A percentile compares a stretch with the other conserved stretches of the same genome.
phyloP scores from a whole-genome alignment of 2,888 invertebrate genomes.

The Rutpela maculata region DNA sequence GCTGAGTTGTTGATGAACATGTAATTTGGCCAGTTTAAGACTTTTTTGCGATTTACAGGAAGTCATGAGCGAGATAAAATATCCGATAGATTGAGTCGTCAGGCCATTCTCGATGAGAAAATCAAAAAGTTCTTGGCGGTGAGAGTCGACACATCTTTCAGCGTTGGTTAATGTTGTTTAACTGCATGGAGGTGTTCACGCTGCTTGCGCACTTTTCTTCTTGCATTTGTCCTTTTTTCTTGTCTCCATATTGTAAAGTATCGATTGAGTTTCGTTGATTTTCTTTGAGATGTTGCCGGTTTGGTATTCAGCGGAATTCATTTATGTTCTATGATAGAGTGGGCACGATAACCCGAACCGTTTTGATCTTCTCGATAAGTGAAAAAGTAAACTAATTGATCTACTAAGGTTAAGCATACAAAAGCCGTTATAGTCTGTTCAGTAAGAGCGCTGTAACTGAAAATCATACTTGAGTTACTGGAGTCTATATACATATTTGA shows the following conservation, averaged over 20 bases:
- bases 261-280: slow-evolving; percentile 30
- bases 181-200: slow-evolving; percentile 71
- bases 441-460: background rate
- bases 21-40: slow-evolving; percentile 45
- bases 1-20: slow-evolving; percentile 19
- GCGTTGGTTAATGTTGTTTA: slow-evolving; percentile 57
- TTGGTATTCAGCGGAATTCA: slow-evolving; percentile 38
- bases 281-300: slow-evolving; percentile 24
- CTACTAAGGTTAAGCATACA: background rate
- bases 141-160: slow-evolving; percentile 72
- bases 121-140: slow-evolving; percentile 96
- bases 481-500: too few species aligned
- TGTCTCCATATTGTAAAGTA: slow-evolving; percentile 34
- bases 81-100: slow-evolving; percentile 86
- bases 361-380: background rate
- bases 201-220: slow-evolving; percentile 70
- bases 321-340: background rate
- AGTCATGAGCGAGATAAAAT: slow-evolving; percentile 80
- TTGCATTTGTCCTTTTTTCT: slow-evolving; percentile 57
- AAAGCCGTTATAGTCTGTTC: background rate
- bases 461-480: too few species aligned
- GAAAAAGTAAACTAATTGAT: background rate
- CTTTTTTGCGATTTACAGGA: slow-evolving; percentile 65
- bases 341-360: too few species aligned
- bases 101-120: slow-evolving; percentile 93